A percentile compares a stretch with the other conserved stretches of the same genome.
phyloP scores from a whole-genome alignment of 2,888 invertebrate species.

The Epinotia demarniana region DNA sequence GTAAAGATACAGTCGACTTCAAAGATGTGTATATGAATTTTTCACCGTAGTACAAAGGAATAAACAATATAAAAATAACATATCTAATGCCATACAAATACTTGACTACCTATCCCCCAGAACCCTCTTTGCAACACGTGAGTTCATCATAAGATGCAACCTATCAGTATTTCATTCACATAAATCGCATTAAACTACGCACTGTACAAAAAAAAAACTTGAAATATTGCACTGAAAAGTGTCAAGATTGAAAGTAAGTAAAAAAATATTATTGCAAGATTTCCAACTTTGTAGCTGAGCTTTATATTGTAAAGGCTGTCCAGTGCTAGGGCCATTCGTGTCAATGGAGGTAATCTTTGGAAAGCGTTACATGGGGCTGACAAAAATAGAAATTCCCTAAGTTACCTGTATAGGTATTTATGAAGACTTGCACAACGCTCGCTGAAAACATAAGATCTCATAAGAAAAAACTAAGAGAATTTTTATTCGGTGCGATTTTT shows the following conservation, averaged over 20 bases:
- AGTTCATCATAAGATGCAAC: neutral
- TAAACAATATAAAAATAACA: too few relatives aligned
- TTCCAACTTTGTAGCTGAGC: constrained; percentile 14
- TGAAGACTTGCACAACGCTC: neutral
- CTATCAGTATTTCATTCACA: neutral
- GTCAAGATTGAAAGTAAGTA: constrained; percentile 2
- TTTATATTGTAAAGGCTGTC: constrained; percentile 29
- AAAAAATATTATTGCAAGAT: neutral
- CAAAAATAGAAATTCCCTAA: neutral
- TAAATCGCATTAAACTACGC: neutral
- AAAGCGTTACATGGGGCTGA: constrained; percentile 55
- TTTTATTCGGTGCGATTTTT: too few relatives aligned
- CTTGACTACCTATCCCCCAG: too few relatives aligned
- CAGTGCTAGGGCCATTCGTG: constrained; percentile 29
- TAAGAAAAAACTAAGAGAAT: too few relatives aligned
- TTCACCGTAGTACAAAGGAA: too few relatives aligned
- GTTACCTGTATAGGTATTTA: neutral
- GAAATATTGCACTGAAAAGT: neutral
- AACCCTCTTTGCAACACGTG: neutral
- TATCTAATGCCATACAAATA: too few relatives aligned
- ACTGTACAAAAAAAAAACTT: neutral
- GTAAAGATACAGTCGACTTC: neutral
- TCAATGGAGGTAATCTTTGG: constrained; percentile 52
- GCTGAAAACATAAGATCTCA: neutral
- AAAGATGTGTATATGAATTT: too few relatives aligned